Evolutionary conservation across 2,113 vertebrate genomes (phyloP).

Genomic region (Cyprinodon variegatus): DNA sequence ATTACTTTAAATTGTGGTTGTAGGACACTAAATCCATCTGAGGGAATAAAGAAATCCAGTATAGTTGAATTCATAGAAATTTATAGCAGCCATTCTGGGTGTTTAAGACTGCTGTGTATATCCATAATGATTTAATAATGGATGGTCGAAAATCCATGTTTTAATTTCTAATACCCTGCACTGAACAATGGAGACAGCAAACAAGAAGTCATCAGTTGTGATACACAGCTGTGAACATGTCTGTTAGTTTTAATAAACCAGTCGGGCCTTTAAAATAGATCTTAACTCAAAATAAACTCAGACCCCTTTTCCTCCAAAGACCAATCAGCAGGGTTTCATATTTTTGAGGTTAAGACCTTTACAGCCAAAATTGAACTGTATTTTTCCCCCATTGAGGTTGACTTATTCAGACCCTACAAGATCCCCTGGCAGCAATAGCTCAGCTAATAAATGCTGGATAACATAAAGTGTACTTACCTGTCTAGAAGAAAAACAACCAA

Average conservation of each 20-base stretch:
- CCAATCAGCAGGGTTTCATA: conserved; percentile 10
- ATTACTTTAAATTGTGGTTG: too few species aligned
- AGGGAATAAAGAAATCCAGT: too few species aligned
- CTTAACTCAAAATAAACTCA: not conserved
- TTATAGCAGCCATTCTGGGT: too few species aligned
- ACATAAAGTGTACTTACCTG: conserved; percentile 44
- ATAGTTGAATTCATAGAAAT: too few species aligned
- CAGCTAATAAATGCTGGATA: conserved; percentile 50
- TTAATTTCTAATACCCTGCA: not conserved
- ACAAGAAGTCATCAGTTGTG: not conserved
- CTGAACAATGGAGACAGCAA: not conserved
- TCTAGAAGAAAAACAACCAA: conserved; percentile 44
- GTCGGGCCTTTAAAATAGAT: not conserved
- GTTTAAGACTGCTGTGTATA: not conserved
- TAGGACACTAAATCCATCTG: too few species aligned
- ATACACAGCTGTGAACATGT: not conserved
- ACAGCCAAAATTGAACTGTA: not conserved
- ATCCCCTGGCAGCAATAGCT: conserved; percentile 40
- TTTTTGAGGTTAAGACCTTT: conserved; percentile 9
- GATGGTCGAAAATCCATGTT: not conserved
- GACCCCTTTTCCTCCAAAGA: not conserved
- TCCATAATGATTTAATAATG: not conserved
- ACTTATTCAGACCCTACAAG: conserved; percentile 24
- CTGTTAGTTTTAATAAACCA: not conserved
- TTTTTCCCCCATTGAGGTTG: not conserved